phyloP scores from a whole-genome alignment of 37 sponge, comb jelly and placozoan genomes.

The Geodia barretti region DNA sequence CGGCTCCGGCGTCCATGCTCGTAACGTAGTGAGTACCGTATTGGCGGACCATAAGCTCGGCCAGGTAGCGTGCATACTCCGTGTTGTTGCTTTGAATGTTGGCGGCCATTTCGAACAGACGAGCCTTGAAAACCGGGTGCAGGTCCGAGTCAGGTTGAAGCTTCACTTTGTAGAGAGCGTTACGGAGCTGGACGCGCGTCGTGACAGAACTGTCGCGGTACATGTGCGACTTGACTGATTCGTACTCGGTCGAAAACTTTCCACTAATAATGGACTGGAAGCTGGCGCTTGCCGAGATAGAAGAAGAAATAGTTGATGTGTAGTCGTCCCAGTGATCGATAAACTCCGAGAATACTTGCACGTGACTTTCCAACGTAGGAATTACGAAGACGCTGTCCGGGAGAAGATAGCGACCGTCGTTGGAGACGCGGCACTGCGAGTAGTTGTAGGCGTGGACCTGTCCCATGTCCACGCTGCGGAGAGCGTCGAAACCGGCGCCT shows the following conservation, averaged over 20 bases:
- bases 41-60: constrained; percentile 71
- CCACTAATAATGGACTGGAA: constrained; percentile 55
- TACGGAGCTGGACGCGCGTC: constrained; percentile 60
- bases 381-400: constrained; percentile 52
- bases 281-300: constrained; percentile 42
- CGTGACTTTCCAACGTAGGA: constrained; percentile 57
- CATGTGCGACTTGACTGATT: constrained; percentile 34
- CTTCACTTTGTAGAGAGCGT: constrained; percentile 47
- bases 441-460: constrained; percentile 52
- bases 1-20: constrained; percentile 65
- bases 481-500: constrained; percentile 76
- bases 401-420: constrained; percentile 71
- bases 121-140: constrained; percentile 45
- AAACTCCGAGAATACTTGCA: constrained; percentile 46
- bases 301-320: constrained; percentile 44
- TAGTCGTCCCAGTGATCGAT: constrained; percentile 65
- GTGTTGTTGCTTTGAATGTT: constrained; percentile 69
- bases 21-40: constrained; percentile 75
- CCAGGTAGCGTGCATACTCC: constrained; percentile 47
- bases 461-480: constrained; percentile 76
- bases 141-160: constrained; percentile 50
- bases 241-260: constrained; percentile 59
- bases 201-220: constrained; percentile 31
- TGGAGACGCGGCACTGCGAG: constrained; percentile 57
- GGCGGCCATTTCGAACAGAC: constrained; percentile 70